Evolutionary conservation across 92 coral and sea anemone genomes (phyloP).

Genomic region (Palythoa heliodiscus): DNA sequence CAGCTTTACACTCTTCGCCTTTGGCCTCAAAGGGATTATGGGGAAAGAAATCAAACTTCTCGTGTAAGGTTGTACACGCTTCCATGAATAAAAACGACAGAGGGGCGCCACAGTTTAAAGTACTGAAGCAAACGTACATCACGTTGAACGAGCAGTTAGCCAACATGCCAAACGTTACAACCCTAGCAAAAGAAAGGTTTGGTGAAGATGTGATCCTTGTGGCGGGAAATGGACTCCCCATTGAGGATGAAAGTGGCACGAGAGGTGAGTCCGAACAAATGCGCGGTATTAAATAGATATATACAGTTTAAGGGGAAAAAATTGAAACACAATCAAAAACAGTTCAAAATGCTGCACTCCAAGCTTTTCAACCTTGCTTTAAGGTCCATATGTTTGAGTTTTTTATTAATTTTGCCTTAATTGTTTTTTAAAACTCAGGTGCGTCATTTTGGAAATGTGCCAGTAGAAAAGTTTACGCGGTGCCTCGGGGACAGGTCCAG

Average conservation of each 20-base stretch:
- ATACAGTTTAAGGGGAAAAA: not conserved
- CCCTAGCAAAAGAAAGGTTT: constrained; percentile 41
- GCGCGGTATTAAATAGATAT: not conserved
- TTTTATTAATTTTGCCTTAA: not conserved
- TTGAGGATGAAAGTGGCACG: constrained; percentile 52
- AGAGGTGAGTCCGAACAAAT: constrained; percentile 31
- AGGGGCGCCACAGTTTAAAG: not conserved
- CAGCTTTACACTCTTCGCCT: not conserved
- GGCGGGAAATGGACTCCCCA: constrained; percentile 54
- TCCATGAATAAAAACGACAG: not conserved
- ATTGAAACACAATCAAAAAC: no score
- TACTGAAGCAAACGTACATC: not conserved
- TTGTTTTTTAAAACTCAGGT: not conserved
- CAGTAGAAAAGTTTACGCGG: constrained; percentile 22
- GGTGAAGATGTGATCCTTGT: constrained; percentile 51
- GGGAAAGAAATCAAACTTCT: not conserved
- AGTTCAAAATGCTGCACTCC: no score
- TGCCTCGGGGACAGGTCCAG: not conserved
- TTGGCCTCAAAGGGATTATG: not conserved
- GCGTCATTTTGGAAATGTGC: constrained; percentile 32
- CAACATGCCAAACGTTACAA: constrained; percentile 38
- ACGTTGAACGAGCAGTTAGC: constrained; percentile 14
- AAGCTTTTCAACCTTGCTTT: no score
- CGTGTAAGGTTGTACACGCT: not conserved
- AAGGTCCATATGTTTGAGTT: not conserved